Conservation (phyloP, 2,113 vertebrate genomes). For the Eurystomus gularis region DNA sequence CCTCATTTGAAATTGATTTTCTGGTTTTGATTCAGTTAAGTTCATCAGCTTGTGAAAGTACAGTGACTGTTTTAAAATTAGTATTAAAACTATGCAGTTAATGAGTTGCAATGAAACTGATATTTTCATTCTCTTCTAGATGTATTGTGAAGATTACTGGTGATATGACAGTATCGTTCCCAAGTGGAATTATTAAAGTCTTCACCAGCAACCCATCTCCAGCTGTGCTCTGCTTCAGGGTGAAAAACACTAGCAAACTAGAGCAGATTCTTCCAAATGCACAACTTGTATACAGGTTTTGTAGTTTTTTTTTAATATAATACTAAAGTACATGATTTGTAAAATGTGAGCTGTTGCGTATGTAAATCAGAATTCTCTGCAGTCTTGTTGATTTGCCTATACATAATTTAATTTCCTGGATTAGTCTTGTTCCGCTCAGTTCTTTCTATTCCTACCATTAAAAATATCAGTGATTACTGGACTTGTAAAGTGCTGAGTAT, state of each 20-base stretch:
- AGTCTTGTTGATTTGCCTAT: background rate
- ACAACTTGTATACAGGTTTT: constrained; percentile 92
- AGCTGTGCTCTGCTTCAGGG: constrained; percentile 89
- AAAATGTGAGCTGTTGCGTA: background rate
- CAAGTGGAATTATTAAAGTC: constrained; percentile 94
- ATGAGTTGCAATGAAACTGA: background rate
- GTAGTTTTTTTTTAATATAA: background rate
- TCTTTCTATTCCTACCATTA: background rate
- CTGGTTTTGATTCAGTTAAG: background rate
- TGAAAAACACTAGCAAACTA: constrained; percentile 89
- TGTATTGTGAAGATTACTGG: constrained; percentile 99
- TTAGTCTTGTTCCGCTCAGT: background rate
- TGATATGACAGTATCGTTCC: constrained; percentile 96
- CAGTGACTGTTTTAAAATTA: background rate
- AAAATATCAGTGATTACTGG: background rate
- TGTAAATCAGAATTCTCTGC: background rate
- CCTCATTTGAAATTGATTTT: background rate
- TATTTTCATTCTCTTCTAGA: constrained; percentile 61
- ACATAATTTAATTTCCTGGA: background rate
- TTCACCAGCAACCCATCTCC: constrained; percentile 88
- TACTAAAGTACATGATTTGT: background rate
- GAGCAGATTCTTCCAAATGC: constrained; percentile 95
- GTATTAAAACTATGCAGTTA: background rate
- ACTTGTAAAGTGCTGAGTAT: background rate
- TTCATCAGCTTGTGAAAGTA: background rate